Evolutionary conservation across 1,140 invertebrate genomes (phyloP).

Genomic region (Thaumatotibia leucotreta): DNA sequence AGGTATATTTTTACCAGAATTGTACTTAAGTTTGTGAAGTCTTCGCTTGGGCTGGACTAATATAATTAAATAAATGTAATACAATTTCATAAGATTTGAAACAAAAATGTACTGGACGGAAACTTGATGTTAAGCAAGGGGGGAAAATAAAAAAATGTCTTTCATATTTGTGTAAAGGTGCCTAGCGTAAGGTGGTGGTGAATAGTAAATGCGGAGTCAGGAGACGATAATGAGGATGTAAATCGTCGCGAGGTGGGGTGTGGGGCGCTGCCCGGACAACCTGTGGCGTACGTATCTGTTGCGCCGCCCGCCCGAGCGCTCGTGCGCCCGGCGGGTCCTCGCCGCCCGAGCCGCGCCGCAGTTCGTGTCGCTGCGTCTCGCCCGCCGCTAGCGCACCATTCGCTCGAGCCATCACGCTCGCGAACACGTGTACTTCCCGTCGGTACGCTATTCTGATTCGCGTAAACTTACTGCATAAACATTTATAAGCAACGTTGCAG

Average conservation of each 20-base stretch:
- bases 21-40: too few relatives aligned
- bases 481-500: background rate
- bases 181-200: constrained; percentile 17
- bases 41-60: too few relatives aligned
- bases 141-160: too few relatives aligned
- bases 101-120: too few relatives aligned
- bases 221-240: constrained; percentile 67
- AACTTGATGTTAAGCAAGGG: too few relatives aligned
- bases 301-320: constrained; percentile 45
- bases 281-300: constrained; percentile 73
- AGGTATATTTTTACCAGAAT: too few relatives aligned
- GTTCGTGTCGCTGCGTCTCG: constrained; percentile 44
- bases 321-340: background rate
- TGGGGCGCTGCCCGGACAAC: constrained; percentile 48
- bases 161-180: background rate
- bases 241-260: constrained; percentile 48
- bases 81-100: too few relatives aligned
- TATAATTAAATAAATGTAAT: too few relatives aligned
- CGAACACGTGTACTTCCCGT: constrained; percentile 27
- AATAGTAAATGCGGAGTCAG: constrained; percentile 40
- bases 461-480: background rate
- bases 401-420: constrained; percentile 9
- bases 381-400: constrained; percentile 23
- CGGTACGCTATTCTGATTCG: background rate
- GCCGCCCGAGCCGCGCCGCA: constrained; percentile 21